These are phyloP conservation scores for Danaus melanippus DNA, from an alignment of 1,140 invertebrate species.

Conservation along the genomic window DNA sequence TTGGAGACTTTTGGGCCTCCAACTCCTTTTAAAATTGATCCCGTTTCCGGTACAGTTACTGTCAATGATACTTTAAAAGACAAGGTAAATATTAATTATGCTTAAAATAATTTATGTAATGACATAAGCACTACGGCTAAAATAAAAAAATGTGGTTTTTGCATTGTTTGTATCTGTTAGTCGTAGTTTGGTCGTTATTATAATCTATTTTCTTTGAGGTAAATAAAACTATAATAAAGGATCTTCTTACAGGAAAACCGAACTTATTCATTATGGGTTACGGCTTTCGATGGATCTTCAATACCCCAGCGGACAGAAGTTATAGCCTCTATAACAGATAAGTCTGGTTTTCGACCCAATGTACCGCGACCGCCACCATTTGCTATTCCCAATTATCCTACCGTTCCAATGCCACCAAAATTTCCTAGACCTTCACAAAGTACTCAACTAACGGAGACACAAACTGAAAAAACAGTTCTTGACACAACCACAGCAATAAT, in stretches of 20 bases:
- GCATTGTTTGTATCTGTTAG: too few species aligned
- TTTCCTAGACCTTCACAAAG: slow-evolving; percentile 36
- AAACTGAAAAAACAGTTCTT: slow-evolving; percentile 44
- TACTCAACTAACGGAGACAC: slow-evolving; percentile 44
- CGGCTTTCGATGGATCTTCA: slow-evolving; percentile 42
- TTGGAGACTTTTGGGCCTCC: slow-evolving; percentile 53
- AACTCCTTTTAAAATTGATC: slow-evolving; percentile 47
- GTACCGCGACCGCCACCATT: slow-evolving; percentile 42
- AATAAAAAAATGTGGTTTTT: too few species aligned
- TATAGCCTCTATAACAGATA: slow-evolving; percentile 51
- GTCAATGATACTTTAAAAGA: slow-evolving; percentile 59
- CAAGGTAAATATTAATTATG: slow-evolving; percentile 36
- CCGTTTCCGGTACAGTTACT: slow-evolving; percentile 48
- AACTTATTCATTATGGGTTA: slow-evolving; percentile 60
- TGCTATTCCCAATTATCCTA: slow-evolving; percentile 31
- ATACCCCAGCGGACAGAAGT: slow-evolving; percentile 58
- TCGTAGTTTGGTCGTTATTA: too few species aligned
- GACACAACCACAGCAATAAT: slow-evolving; percentile 39
- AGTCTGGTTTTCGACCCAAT: slow-evolving; percentile 31
- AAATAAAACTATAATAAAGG: background rate
- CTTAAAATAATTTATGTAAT: too few species aligned
- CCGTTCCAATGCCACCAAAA: slow-evolving; percentile 31
- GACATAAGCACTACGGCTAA: too few species aligned
- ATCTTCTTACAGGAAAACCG: slow-evolving; percentile 56
- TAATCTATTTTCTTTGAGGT: slow-evolving; percentile 1